Conservation (phyloP, 2,113 vertebrate genomes). For the Diglossa brunneiventris region DNA sequence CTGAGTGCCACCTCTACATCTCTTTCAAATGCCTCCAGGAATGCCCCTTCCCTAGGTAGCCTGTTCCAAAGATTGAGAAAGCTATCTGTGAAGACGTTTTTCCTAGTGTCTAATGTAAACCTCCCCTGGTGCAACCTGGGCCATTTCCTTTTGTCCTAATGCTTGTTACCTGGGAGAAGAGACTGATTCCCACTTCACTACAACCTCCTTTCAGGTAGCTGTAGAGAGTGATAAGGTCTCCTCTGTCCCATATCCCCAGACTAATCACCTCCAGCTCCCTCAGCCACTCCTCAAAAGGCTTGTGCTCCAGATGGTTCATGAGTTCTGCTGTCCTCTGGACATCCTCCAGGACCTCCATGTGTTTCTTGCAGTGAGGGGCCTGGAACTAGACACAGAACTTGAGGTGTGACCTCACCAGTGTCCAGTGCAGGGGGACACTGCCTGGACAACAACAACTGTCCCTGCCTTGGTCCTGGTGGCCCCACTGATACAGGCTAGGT, state of each 20-base stretch:
- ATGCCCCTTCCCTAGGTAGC: background rate
- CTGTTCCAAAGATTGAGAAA: background rate
- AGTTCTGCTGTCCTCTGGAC: background rate
- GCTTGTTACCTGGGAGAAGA: background rate
- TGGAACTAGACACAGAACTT: background rate
- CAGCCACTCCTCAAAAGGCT: background rate
- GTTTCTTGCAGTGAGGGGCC: background rate
- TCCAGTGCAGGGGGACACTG: too few species aligned
- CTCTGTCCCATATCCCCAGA: background rate
- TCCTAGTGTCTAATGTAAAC: background rate
- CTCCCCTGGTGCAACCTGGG: background rate
- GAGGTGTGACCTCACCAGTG: background rate
- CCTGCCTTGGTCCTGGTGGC: background rate
- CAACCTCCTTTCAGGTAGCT: background rate
- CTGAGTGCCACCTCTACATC: too few species aligned
- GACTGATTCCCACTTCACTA: too few species aligned
- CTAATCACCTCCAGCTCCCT: background rate
- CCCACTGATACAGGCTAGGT: background rate
- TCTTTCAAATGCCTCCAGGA: background rate
- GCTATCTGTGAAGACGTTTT: background rate
- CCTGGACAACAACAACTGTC: background rate
- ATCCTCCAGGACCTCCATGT: rapidly evolving
- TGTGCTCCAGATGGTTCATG: background rate
- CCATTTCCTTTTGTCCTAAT: background rate
- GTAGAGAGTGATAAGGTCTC: background rate